Percentiles rank a stretch among this genome's conserved stretches.
Conservation (phyloP, 2,797 vertebrate genomes). For the Dryobates pubescens region DNA sequence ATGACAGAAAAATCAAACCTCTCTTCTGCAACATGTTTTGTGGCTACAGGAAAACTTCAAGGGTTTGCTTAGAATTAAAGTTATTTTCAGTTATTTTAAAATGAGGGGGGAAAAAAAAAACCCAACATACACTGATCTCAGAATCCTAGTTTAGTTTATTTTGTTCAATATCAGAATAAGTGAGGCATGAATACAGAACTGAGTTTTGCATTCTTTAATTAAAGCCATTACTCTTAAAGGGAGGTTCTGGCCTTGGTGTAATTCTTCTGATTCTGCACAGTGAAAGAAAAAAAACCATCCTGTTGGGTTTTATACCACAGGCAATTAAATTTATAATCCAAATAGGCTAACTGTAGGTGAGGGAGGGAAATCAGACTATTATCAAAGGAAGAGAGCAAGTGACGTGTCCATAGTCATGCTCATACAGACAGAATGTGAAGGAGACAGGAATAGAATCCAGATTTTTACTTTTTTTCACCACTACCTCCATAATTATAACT, state of each 20-base stretch:
- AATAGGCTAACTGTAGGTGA: not conserved
- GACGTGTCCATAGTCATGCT: not conserved
- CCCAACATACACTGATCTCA: not conserved
- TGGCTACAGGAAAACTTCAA: not conserved
- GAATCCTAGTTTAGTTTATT: not conserved
- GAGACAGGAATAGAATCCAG: not conserved
- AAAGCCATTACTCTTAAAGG: constrained; percentile 13
- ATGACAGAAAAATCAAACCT: not conserved
- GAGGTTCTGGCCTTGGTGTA: not conserved
- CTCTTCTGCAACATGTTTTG: not conserved
- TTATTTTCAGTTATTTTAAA: not conserved
- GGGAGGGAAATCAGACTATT: not conserved
- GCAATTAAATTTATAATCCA: not conserved
- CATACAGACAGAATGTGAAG: not conserved
- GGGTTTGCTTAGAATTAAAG: not conserved
- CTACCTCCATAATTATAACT: not conserved
- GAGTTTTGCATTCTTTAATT: constrained; percentile 34
- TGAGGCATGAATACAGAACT: not conserved
- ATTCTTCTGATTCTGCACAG: not conserved
- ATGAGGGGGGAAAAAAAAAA: not conserved
- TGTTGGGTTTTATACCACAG: not conserved
- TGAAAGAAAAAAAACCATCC: not conserved
- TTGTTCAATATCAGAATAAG: not conserved
- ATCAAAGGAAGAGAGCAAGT: not conserved
- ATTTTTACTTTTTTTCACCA: not conserved